A percentile compares a stretch with the other conserved stretches of the same genome.
Evolutionary conservation across 2,797 vertebrate genomes (phyloP).

Genomic region (Sitta carolinensis): DNA sequence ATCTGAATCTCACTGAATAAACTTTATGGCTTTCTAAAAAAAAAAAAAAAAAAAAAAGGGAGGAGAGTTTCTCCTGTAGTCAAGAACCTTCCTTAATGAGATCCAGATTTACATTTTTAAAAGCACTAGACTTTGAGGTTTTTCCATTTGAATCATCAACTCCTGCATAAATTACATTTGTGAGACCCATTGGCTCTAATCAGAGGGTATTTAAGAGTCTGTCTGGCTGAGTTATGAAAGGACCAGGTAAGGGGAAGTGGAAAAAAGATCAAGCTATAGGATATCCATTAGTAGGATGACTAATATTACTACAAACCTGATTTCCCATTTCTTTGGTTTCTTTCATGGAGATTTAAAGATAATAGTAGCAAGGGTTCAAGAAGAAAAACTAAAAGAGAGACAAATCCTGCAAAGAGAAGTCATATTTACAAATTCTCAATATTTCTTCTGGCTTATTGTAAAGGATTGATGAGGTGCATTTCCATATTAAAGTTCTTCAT

Average conservation of each 20-base stretch:
- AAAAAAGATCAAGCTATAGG: constrained; percentile 42
- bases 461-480: constrained; percentile 21
- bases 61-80: not conserved
- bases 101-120: constrained; percentile 23
- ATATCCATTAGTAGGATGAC: constrained; percentile 40
- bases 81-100: constrained; percentile 27
- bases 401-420: not conserved
- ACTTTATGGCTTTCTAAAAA: not conserved
- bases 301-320: constrained; percentile 16
- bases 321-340: constrained; percentile 29
- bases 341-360: constrained; percentile 24
- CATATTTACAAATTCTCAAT: not conserved
- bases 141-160: constrained; percentile 39
- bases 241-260: constrained; percentile 41
- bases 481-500: constrained; percentile 12
- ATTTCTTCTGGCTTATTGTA: not conserved
- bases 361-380: not conserved
- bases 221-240: constrained; percentile 41
- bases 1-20: not conserved
- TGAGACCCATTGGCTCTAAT: constrained; percentile 46
- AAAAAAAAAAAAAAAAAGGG: not conserved
- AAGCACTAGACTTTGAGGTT: not conserved
- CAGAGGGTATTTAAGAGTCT: constrained; percentile 19
- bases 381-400: not conserved
- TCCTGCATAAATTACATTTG: constrained; percentile 35